A percentile compares a stretch with the other conserved stretches of the same genome.
These are phyloP conservation scores for Ceratoteleas bidentatus DNA, from an alignment of 1,140 invertebrate genomes.

Conservation along the genomic window DNA sequence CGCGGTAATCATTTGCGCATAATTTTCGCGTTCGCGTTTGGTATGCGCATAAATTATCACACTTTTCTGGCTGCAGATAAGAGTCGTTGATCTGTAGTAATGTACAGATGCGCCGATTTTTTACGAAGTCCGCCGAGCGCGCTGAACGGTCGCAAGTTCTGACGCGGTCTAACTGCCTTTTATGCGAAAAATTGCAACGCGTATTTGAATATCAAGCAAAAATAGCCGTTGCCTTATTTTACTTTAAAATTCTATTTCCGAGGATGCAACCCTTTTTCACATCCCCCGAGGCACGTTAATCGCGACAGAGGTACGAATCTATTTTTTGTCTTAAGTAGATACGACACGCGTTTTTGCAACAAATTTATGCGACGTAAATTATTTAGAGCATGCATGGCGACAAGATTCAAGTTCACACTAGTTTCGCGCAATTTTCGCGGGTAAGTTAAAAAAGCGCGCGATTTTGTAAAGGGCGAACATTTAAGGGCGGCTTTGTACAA, in stretches of 20 bases:
- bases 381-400: no score
- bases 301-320: background rate
- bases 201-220: slow-evolving; percentile 20
- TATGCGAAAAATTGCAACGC: slow-evolving; percentile 1
- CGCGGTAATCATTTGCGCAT: slow-evolving; percentile 19
- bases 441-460: no score
- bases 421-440: no score
- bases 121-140: background rate
- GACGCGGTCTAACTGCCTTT: slow-evolving; percentile 3
- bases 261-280: slow-evolving; percentile 3
- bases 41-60: slow-evolving; percentile 22
- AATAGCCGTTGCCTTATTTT: slow-evolving; percentile 10
- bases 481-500: no score
- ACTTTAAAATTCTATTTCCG: slow-evolving; percentile 7
- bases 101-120: slow-evolving; percentile 16
- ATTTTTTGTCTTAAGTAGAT: background rate
- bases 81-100: slow-evolving; percentile 20
- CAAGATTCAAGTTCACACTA: no score
- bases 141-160: background rate
- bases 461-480: no score
- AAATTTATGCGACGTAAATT: no score
- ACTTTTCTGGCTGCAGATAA: slow-evolving; percentile 17
- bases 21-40: slow-evolving; percentile 18
- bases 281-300: background rate
- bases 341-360: no score